Evolutionary conservation across 2,888 invertebrate genomes (phyloP).

Genomic region (Lypha dubia): DNA sequence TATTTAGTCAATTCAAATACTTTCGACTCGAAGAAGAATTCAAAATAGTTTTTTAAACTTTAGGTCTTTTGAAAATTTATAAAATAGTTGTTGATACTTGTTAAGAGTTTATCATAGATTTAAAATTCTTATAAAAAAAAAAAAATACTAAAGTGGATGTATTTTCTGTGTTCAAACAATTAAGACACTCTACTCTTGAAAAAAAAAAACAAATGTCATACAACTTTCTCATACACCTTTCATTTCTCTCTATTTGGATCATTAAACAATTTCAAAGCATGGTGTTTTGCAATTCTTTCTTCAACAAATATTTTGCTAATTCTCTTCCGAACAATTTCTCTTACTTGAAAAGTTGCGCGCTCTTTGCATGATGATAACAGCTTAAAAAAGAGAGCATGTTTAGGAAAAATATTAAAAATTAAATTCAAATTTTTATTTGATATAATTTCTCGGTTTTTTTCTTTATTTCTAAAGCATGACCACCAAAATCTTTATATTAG

Average conservation of each 20-base stretch:
- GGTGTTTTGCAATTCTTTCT: neutral
- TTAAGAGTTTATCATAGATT: neutral
- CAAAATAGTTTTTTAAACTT: too few species aligned
- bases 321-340: neutral
- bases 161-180: conserved; percentile 31
- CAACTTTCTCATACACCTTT: neutral
- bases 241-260: neutral
- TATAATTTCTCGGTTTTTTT: too few species aligned
- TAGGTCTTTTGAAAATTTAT: too few species aligned
- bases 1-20: too few species aligned
- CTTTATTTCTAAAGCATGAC: conserved; percentile 55
- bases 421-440: conserved; percentile 25
- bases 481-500: conserved; percentile 20
- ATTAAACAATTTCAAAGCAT: conserved; percentile 23
- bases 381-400: conserved; percentile 43
- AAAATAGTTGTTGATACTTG: too few species aligned
- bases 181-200: neutral
- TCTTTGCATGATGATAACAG: conserved; percentile 58
- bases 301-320: conserved; percentile 15
- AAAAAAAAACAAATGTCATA: neutral
- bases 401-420: conserved; percentile 27
- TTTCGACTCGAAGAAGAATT: too few species aligned
- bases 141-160: conserved; percentile 4
- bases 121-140: neutral
- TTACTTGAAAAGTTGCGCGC: conserved; percentile 6